Base-by-base conservation (phyloP, 2,113 vertebrate genomes). In the Caranx melampygus region DNA sequence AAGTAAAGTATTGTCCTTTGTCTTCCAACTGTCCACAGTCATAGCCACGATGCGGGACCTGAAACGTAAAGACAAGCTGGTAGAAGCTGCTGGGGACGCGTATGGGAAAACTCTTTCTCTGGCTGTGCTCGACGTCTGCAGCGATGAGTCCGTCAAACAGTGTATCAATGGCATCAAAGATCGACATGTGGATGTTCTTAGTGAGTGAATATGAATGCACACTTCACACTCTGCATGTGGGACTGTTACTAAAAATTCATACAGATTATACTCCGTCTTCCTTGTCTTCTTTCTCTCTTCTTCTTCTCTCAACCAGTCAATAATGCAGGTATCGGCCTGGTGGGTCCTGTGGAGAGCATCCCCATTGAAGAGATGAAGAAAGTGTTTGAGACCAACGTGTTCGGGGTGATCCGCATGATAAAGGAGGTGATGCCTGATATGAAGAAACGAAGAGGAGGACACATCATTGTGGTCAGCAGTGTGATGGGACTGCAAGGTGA, bases 41-140 rank as follows among this genome's bases (percentile, higher is more conserved):
- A 93, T 97, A 12, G 97, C 96, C 78, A 98, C 97, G 21, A 97
- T 98, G 96, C 92, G 97, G 20, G 96, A 97, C 75, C 90, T 97
- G 82, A 82, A 92, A 37, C 95, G 94, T 79, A 96, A 95, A 67
- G 95, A 93, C 3, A 91, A 92, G 13, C 85, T 98, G 83, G 94
- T 97, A 82, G 88, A 89, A 58, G 96, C 95, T 0, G 97, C 96
- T 0, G 96, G 96, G 0, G 71, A 94, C 0, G 40, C 94, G 0
- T 93, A 96, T 26, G 95, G 94, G 2, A 93, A 91, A 88, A 97
- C 96, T 0, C 88, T 98, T 31, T 93, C 82, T 14, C 92, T 97
- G 89, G 95, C 90, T 13, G 94, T 95, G 5, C 88, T 97, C 74
- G 96, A 98, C 0, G 96, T 97, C 68, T 96, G 96, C 90, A 96